Evolutionary conservation across 2,888 invertebrate species (phyloP), one percentile per base, ranked within the genome.

Genomic region (Tachina lurida): DNA sequence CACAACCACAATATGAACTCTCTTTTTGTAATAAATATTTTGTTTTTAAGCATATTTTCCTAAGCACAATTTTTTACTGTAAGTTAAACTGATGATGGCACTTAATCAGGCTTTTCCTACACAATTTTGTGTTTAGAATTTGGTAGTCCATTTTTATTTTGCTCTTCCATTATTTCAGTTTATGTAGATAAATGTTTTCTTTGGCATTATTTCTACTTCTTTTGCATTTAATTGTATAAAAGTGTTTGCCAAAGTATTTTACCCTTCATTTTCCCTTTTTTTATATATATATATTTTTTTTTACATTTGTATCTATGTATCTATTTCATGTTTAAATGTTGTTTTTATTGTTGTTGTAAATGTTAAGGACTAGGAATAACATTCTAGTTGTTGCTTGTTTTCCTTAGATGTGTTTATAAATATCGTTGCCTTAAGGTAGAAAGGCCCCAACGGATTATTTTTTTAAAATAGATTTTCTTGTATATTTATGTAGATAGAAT

Each of bases 21-120:
- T 70, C 73, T 22, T 54, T 56, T 39, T 19, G 70, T 31, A 76
- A 76, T 49, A 76, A 76, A 76, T 7, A 31, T 0, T 76, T 76
- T n/a, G n/a, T 56, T 76, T 76, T 62, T 31, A n/a, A 68, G 62
- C 15, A 39, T 58, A 43, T 75, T 81, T 81, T 62, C 10, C 65
- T 47, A n/a, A 60, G 10, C 22, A 62, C 17, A 63, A 41, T 73
- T 74, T 67, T 43, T 49, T 73, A 39, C 47, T 52, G 31, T 52
- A 19, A 41, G 54, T 76, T 76, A 49, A 73, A 67, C 83, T 73
- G 60, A 77, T 73, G 60, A 77, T 31, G 60, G 83, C 54, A 65
- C 65, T 82, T 71, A 76, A 76, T 75, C 70, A 76, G 71, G 70
- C 52, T 83, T 83, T 73, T 78, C 45, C 60, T 54, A 43, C 58